Base-by-base conservation (phyloP, 2,888 invertebrate genomes). In the Phengaris arion region DNA sequence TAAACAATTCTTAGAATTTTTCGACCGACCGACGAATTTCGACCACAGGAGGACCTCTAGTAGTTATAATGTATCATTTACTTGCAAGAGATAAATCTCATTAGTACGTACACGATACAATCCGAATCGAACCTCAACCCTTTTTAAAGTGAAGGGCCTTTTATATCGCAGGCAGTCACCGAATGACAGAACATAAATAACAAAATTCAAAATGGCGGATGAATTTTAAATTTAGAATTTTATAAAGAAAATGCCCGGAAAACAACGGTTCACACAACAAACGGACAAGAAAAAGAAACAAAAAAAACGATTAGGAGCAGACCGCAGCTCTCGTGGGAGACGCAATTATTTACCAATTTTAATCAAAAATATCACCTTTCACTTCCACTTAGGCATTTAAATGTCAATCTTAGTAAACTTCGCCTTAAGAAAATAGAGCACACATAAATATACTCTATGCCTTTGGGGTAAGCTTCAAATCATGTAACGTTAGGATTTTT, bases 331-430 rank as follows among this genome's bases (percentile, higher is more conserved):
- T 87, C 93, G 92, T 92, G 93, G 92, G 93, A 93, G 92, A 92
- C 88, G 89, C 93, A 92, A 93, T 93, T 93, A 93, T 93, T 89
- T 91, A 92, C 89, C 91, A 93, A 93, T 93, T 93, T 93, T 92
- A 93, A 93, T 93, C 92, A 91, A 92, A 93, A 93, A 92, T 91
- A 91, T 89, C 87, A 86, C 88, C 88, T 93, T 93, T 93, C 93
- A 90, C 93, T 92, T 93, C 93, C 91, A 91, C 90, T 91, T 91
- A 91, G 90, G 86, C 87, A 92, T 93, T 93, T 93, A 93, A 92
- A 93, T 93, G 93, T 93, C 93, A 92, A 93, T 93, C 93, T 93
- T 81, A 82, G 78, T 80, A 80, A 80, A 83, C 87, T 83, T 84
- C 82, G 84, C 87, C 86, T 90, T 88, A 64, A 64, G 64, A 35